phyloP scores from a whole-genome alignment of 2,113 vertebrate genomes.

The Sciurus niger region DNA sequence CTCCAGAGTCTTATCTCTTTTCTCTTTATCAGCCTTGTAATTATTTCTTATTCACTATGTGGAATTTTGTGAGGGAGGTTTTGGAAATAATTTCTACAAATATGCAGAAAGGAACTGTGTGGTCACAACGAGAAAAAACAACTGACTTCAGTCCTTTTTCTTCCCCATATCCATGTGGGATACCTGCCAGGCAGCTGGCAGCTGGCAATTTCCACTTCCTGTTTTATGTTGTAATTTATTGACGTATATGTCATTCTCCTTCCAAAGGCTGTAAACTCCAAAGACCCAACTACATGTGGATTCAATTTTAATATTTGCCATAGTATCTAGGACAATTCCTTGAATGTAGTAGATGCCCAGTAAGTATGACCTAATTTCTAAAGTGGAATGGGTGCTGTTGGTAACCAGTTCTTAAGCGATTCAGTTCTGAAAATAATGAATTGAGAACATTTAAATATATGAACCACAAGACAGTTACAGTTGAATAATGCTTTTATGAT shows the following conservation, averaged over 20 bases:
- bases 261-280: not conserved
- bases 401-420: constrained; percentile 26
- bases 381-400: constrained; percentile 21
- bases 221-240: constrained; percentile 17
- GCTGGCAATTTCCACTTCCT: not conserved
- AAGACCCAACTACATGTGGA: not conserved
- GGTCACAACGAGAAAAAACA: not conserved
- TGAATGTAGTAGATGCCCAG: constrained; percentile 6
- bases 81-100: constrained; percentile 7
- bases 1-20: not conserved
- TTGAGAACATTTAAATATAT: constrained; percentile 4
- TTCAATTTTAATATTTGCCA: not conserved
- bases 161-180: not conserved
- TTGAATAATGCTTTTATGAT: not conserved
- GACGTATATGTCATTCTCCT: not conserved
- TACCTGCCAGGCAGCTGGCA: not conserved
- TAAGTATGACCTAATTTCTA: constrained; percentile 35
- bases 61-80: constrained; percentile 30
- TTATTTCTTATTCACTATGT: constrained; percentile 28
- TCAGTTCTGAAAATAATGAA: constrained; percentile 50
- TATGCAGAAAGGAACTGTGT: not conserved
- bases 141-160: not conserved
- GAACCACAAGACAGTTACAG: not conserved
- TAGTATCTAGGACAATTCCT: not conserved
- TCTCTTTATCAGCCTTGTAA: not conserved